Evolutionary conservation across 2,113 vertebrate genomes (phyloP), one percentile per base, ranked within the genome.

Genomic region (Ia io): DNA sequence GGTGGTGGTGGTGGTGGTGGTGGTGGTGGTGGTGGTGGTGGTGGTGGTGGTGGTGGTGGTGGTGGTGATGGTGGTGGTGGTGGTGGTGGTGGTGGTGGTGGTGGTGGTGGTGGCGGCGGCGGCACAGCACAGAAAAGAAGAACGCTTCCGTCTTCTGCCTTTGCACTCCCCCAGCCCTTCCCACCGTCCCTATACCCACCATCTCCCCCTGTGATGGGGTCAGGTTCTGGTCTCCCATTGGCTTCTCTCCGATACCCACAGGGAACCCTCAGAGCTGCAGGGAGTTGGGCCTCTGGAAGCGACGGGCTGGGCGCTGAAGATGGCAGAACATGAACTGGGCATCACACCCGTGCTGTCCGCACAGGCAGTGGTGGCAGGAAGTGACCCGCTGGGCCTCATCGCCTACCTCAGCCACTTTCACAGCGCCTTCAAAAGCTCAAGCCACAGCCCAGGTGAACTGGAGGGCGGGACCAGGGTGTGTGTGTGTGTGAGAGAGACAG

Each of bases 401-500:
- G 98, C 99, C 30, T 99, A 99, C 98, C 99, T 99, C 97, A 99
- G 99, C 88, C 99, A 99, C 96, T 98, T 99, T 96, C 98, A 99
- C 28, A 97, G 98, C 35, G 97, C 98, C 86, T 99, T 99, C 93
- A 97, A 83, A 44, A 98, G 93, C 88, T 79, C 22, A 6, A 56
- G 95, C 20, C 96, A 89, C 1, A 82, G 93, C 77, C 97, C 98
- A 97, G 98, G 98, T 98, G 86, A 88, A 13, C 56, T 49, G 73
- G 30, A 59, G 42, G 79, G 44, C 1, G n/a, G 65, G 42, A 6
- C 0, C 1, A 42, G 10, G 14, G n/a, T n/a, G n/a, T n/a, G n/a
- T n/a, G 63, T 0, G 22, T 35, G 10, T 30, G 42, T 28, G 56
- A 25, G 56, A 25, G 22, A 25, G 56, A 59, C 2, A 59, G 56